These are phyloP conservation scores for Enteromius unitaeniatus DNA, from an alignment of 2,797 vertebrate genomes.

Conservation along the genomic window DNA sequence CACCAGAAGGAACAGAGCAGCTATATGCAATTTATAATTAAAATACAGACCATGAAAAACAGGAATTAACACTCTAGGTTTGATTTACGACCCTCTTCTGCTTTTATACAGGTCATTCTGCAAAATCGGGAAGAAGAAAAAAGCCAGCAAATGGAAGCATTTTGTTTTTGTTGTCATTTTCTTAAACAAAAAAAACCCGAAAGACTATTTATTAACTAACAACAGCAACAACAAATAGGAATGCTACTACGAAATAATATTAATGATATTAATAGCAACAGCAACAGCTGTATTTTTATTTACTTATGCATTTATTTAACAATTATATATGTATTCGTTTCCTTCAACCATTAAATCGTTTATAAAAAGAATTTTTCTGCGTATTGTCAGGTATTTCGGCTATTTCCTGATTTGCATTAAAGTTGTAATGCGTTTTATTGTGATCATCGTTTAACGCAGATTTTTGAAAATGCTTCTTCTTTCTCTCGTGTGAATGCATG, in stretches of 20 bases:
- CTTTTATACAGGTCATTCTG: conserved; percentile 63
- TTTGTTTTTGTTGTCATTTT: not conserved
- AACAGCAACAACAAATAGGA: not conserved
- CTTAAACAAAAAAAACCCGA: not conserved
- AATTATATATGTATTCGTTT: not conserved
- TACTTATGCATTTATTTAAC: not conserved
- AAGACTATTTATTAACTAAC: not conserved
- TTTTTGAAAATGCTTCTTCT: not conserved
- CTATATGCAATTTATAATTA: not conserved
- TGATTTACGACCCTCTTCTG: conserved; percentile 67
- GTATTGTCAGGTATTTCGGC: too few relatives aligned
- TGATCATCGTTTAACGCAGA: not conserved
- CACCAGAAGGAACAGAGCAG: not conserved
- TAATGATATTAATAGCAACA: not conserved
- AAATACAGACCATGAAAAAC: conserved; percentile 55
- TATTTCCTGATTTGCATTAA: not conserved
- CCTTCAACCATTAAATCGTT: not conserved
- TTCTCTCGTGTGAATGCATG: not conserved
- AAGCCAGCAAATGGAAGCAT: not conserved
- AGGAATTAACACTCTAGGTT: conserved; percentile 62
- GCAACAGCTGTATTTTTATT: not conserved
- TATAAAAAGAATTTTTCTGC: too few relatives aligned
- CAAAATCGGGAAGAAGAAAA: conserved; percentile 47
- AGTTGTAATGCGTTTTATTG: not conserved
- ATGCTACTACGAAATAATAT: not conserved